Base-by-base conservation (phyloP, 2,888 invertebrate species). In the Tinea semifulvella region DNA sequence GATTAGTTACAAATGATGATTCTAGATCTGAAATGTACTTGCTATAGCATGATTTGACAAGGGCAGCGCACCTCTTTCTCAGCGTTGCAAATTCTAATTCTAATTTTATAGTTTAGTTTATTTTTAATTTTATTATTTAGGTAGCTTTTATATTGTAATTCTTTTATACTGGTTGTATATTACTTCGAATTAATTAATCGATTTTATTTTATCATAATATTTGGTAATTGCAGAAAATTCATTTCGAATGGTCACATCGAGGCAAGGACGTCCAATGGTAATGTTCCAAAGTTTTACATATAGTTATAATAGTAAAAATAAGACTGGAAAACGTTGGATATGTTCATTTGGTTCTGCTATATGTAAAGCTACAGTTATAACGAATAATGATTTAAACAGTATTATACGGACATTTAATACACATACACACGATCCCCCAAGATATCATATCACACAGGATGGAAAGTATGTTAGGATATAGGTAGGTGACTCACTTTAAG, bases 381-480 rank as follows among this genome's bases (percentile, higher is more conserved):
- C n/a, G n/a, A n/a, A n/a, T 6, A 26, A 3, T n/a, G 26, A n/a
- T 3, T 3, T 6, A 6, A 6, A 26, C 11, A 6, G 2, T 11
- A n/a, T 2, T 6, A 26, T 26, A n/a, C 2, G 11, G 18, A 5
- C 2, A 8, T 17, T 18, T 18, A 19, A 39, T 8, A 11, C 7
- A 4, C 43, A 43, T 27, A 43, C 4, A n/a, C 43, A 43, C 28
- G 10, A 16, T 7, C 26, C 43, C 10, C 43, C 27, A 6, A 35
- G 11, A 13, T 44, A 18, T 19, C 22, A 22, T n/a, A 25, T 44
- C 13, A 44, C 44, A 7, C 11, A 14, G 2, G 14, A 22, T 19
- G 44, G 42, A 10, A 14, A 42, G 2, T 22, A 42, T 42, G 13
- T 42, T 3, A 42, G 22, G 13, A 3, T 42, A 22, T 42, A 20